Evolutionary conservation across 2,113 vertebrate genomes (phyloP).

Genomic region (Tamias sibiricus): DNA sequence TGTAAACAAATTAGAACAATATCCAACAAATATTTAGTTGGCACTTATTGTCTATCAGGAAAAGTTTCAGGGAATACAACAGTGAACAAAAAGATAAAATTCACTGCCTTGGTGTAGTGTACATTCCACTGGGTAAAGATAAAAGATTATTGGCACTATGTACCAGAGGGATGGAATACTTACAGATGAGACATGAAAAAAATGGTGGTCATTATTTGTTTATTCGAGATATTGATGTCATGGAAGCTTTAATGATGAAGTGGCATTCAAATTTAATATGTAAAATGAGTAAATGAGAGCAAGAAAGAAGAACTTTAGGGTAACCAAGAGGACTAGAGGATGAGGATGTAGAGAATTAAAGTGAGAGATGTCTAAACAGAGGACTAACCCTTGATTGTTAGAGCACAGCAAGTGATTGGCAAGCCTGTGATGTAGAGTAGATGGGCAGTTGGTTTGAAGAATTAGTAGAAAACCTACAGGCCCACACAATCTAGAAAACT

Average conservation of each 20-base stretch:
- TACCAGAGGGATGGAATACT: not conserved
- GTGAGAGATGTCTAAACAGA: not conserved
- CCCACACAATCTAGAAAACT: not conserved
- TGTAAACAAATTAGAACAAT: conserved; percentile 13
- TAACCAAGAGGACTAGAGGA: not conserved
- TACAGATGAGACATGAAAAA: not conserved
- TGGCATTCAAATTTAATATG: not conserved
- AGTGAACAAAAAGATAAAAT: not conserved
- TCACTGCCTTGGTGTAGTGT: not conserved
- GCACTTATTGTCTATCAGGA: not conserved
- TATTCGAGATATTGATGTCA: not conserved
- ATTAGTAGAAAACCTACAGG: not conserved
- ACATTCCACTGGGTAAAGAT: not conserved
- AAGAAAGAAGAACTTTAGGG: not conserved
- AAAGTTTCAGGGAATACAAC: not conserved
- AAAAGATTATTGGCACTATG: not conserved
- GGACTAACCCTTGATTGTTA: not conserved
- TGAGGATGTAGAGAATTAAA: not conserved
- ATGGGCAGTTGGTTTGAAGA: not conserved
- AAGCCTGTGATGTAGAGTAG: not conserved
- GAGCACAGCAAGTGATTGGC: not conserved
- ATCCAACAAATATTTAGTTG: not conserved
- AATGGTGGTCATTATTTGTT: not conserved
- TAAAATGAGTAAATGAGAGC: not conserved
- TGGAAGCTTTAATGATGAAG: not conserved